Percentiles rank a stretch among this genome's conserved stretches.
Conservation (phyloP, 2,888 invertebrate species). For the Glomeris marginata region DNA sequence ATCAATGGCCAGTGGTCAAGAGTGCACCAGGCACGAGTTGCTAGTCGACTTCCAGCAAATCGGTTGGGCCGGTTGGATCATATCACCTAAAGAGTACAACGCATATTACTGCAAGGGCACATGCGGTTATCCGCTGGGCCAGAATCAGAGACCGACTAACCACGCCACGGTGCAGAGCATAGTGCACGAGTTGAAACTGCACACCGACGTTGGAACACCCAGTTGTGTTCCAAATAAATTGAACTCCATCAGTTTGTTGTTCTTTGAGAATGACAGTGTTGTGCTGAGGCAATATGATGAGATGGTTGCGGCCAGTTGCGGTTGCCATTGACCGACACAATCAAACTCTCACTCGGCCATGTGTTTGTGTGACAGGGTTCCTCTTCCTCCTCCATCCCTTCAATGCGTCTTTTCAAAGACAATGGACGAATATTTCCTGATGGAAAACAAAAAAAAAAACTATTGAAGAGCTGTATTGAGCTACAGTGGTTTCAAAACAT, state of each 20-base stretch:
- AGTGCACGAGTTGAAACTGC: conserved; percentile 28
- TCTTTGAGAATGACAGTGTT: conserved; percentile 29
- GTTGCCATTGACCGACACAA: conserved; percentile 24
- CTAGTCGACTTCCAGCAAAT: conserved; percentile 45
- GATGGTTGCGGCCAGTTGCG: conserved; percentile 34
- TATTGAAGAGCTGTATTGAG: no score
- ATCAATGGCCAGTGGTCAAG: conserved; percentile 5
- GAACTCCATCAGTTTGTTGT: conserved; percentile 30
- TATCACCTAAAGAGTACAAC: conserved; percentile 42
- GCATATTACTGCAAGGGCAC: conserved; percentile 45
- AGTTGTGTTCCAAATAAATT: conserved; percentile 33
- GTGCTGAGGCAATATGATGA: conserved; percentile 32
- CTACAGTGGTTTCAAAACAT: no score
- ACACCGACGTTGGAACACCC: conserved; percentile 27
- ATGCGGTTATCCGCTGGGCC: conserved; percentile 36
- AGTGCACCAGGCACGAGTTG: conserved; percentile 26
- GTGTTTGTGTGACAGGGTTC: no score
- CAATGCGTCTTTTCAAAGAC: no score
- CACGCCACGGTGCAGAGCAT: conserved; percentile 34
- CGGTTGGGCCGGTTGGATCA: conserved; percentile 46
- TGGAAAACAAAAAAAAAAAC: no score
- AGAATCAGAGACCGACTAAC: conserved; percentile 31
- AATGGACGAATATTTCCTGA: no score
- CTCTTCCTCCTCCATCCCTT: no score
- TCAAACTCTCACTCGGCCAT: no score